Percentiles rank a stretch among this genome's conserved stretches.
Evolutionary conservation across 2,113 vertebrate species (phyloP).

Genomic region (Acrocephalus kingi): DNA sequence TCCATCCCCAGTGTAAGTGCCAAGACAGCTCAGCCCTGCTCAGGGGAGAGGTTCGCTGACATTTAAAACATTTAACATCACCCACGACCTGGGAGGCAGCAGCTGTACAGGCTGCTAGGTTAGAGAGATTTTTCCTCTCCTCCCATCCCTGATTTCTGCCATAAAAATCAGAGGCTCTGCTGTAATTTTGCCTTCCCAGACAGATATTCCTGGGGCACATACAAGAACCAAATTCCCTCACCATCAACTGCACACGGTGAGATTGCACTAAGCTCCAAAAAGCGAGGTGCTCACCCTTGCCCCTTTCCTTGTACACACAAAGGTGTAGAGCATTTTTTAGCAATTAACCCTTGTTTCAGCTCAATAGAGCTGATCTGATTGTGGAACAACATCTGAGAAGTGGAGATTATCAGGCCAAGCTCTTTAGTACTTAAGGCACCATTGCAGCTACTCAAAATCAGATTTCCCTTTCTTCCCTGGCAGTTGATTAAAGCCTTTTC

Average conservation of each 20-base stretch:
- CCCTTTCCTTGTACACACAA: neutral
- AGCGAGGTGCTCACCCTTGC: neutral
- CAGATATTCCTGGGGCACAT: neutral
- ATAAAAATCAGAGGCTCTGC: neutral
- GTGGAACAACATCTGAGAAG: conserved; percentile 37
- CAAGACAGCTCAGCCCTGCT: neutral
- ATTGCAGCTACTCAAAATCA: conserved; percentile 19
- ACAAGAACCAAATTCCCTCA: neutral
- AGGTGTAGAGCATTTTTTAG: neutral
- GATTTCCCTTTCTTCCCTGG: conserved; percentile 22
- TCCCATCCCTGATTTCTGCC: neutral
- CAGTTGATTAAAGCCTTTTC: conserved; percentile 45
- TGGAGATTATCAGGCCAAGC: conserved; percentile 12
- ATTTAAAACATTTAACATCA: neutral
- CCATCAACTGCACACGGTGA: neutral
- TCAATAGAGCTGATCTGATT: conserved; percentile 49
- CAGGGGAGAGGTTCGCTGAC: neutral
- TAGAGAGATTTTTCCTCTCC: neutral
- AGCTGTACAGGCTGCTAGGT: neutral
- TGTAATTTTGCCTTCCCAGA: neutral
- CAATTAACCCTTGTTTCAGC: conserved; percentile 58
- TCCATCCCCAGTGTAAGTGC: neutral
- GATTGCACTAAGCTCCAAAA: neutral
- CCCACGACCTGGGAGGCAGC: neutral
- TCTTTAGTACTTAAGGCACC: neutral